Percentiles rank a stretch among this genome's conserved stretches.
phyloP scores from a whole-genome alignment of 2,113 vertebrate species.

The Lasiurus cinereus region DNA sequence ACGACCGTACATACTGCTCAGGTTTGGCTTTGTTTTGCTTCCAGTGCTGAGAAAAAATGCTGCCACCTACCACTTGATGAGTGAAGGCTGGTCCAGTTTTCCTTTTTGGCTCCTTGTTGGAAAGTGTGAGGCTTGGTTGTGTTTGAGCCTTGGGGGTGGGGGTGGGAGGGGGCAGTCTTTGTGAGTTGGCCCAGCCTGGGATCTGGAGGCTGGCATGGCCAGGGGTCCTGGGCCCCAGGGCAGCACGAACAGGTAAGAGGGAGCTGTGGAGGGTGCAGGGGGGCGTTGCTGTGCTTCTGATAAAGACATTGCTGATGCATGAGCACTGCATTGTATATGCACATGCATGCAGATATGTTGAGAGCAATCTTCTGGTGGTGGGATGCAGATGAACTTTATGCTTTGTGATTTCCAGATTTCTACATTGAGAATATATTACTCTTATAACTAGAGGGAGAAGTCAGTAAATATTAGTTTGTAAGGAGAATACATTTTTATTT shows the following conservation, averaged over 20 bases:
- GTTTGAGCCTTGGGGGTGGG: too few relatives aligned
- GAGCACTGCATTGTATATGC: not conserved
- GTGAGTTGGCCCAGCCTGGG: too few relatives aligned
- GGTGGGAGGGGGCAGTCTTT: not conserved
- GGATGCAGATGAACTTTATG: not conserved
- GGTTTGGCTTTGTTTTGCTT: not conserved
- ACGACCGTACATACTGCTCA: too few relatives aligned
- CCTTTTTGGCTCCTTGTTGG: not conserved
- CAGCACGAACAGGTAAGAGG: not conserved
- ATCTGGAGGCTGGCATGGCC: not conserved
- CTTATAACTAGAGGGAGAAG: constrained; percentile 26
- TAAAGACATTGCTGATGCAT: not conserved
- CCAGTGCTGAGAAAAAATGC: not conserved
- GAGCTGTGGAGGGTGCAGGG: not conserved
- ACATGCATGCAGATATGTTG: not conserved
- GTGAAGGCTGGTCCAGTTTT: not conserved
- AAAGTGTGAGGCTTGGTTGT: not conserved
- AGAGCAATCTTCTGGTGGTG: not conserved
- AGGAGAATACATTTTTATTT: constrained; percentile 37
- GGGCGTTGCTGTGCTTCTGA: not conserved
- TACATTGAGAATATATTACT: not conserved
- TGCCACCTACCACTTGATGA: not conserved
- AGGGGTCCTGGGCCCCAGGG: not conserved
- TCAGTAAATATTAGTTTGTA: not conserved
- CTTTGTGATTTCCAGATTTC: constrained; percentile 16